A percentile compares a stretch with the other conserved stretches of the same genome.
phyloP scores from a whole-genome alignment of 2,113 vertebrate genomes.

The Tinamus guttatus region DNA sequence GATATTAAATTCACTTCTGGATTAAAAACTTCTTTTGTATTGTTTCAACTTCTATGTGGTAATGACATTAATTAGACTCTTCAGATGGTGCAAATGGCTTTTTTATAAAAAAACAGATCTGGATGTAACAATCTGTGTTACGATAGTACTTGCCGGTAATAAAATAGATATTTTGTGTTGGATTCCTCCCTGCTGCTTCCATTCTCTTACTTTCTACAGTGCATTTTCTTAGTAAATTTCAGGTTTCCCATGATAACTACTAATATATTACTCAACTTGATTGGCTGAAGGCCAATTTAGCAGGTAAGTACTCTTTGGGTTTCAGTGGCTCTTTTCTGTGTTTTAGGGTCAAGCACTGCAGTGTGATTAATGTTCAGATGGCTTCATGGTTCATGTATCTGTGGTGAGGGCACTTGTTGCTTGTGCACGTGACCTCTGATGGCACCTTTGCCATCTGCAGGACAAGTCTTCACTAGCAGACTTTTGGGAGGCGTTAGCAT shows the following conservation, averaged over 20 bases:
- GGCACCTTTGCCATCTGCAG: neutral
- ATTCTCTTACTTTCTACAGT: neutral
- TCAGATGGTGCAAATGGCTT: neutral
- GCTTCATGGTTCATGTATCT: neutral
- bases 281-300: neutral
- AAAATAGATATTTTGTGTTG: neutral
- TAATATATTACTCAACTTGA: neutral
- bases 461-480: neutral
- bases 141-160: neutral
- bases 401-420: neutral
- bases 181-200: neutral
- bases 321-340: neutral
- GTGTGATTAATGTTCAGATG: neutral
- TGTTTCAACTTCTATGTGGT: neutral
- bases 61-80: neutral
- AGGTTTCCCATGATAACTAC: neutral
- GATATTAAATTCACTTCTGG: neutral
- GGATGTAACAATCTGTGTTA: neutral
- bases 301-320: neutral
- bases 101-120: neutral
- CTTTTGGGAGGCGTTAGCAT: neutral
- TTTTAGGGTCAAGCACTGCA: neutral
- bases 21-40: neutral
- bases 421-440: fast-evolving
- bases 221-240: neutral